phyloP scores from a whole-genome alignment of 2,113 vertebrate genomes.

The Penelope pileata region DNA sequence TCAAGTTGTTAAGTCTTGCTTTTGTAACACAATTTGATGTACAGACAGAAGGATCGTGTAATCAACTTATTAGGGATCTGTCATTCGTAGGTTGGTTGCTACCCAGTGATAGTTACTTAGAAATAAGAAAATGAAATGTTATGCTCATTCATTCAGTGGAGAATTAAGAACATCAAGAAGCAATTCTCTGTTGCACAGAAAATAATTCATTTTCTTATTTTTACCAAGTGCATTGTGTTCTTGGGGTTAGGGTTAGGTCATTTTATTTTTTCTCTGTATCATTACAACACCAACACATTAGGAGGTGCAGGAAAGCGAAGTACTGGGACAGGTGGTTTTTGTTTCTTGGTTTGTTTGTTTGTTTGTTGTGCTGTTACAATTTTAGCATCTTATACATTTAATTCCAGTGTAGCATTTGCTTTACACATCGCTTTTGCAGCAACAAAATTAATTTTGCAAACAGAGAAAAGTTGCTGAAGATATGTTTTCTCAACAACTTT shows the following conservation, averaged over 20 bases:
- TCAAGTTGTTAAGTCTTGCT: background rate
- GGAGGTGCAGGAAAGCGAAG: background rate
- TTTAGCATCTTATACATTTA: background rate
- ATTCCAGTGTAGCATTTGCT: background rate
- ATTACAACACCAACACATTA: background rate
- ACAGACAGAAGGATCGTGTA: background rate
- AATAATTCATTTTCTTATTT: background rate
- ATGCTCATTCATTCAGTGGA: background rate
- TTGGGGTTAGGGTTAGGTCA: no score
- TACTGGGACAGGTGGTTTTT: background rate
- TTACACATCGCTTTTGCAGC: background rate
- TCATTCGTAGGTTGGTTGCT: background rate
- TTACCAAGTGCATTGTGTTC: background rate
- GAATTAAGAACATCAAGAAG: background rate
- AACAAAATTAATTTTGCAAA: background rate
- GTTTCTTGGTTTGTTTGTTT: no score
- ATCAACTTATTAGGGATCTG: background rate
- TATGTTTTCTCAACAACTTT: background rate
- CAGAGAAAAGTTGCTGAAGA: background rate
- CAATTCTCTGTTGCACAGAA: background rate
- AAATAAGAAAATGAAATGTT: background rate
- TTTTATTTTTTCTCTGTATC: background rate
- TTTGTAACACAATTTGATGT: background rate
- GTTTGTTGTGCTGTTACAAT: background rate
- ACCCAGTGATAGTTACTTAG: background rate